Evolutionary conservation across 2,797 vertebrate genomes (phyloP), one percentile per base, ranked within the genome.

Genomic region (Limosa lapponica): DNA sequence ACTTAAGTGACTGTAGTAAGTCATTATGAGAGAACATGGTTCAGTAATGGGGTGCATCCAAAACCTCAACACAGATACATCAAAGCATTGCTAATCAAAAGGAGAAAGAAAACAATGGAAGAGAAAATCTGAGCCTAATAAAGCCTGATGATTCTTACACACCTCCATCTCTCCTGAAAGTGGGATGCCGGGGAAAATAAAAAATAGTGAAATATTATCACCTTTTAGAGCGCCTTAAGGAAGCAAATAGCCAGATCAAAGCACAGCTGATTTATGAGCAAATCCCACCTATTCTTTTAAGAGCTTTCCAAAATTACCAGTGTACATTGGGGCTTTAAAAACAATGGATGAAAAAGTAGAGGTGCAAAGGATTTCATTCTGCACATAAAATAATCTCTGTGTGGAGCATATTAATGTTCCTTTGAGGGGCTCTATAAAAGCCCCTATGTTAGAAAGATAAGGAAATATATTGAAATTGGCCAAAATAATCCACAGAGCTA

Each of bases 401-500:
- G 61, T 11, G 41, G 52, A 95, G 79, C 61, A 91, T 36, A 78
- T 91, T 82, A 90, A 61, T 24, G 51, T 89, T 94, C 72, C 92
- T 95, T 94, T 69, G 87, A 93, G 89, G 87, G 79, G 72, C 82
- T 95, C 95, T 91, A 20, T 57, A 82, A 96, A 95, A 95, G 73
- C 46, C 82, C 57, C 72, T 41, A 83, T 0, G 3, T 74, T 58
- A 80, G 41, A 78, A 24, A 94, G 93, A 89, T 82, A 96, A 94
- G 86, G 51, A 94, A 82, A 83, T 43, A 32, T 9, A 86, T 37
- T 86, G 69, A 88, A 91, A 95, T 44, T 74, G 78, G 74, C 74
- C 84, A 91, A 89, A 92, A 13, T 90, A 95, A 93, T 94, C 89
- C 89, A 51, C 39, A 41, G 75, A 93, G 82, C 77, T 65, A 72